Conservation (phyloP, 1,140 invertebrate species). For the Rhyzopertha dominica region DNA sequence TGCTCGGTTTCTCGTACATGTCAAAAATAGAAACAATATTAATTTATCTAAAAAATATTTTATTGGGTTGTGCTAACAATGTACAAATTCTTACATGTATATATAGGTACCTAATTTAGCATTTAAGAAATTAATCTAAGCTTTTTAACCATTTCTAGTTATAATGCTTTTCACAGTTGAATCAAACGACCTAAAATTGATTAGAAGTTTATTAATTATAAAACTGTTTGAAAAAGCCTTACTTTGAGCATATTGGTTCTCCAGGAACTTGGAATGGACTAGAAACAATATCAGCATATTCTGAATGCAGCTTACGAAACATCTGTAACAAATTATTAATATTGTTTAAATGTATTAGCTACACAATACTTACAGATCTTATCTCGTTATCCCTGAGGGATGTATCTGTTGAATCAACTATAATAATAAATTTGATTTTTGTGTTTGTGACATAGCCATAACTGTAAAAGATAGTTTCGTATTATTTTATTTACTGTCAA, state of each 20-base stretch:
- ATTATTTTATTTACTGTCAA: conserved; percentile 2
- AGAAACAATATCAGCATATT: conserved; percentile 88
- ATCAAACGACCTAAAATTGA: conserved; percentile 57
- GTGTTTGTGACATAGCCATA: conserved; percentile 99
- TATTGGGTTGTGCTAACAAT: no score
- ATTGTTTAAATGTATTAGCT: conserved; percentile 13
- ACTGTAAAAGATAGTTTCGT: conserved; percentile 51
- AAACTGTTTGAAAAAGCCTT: conserved; percentile 40
- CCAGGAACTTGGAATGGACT: conserved; percentile 94
- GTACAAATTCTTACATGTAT: no score
- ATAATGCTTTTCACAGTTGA: conserved; percentile 58
- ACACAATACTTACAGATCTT: conserved; percentile 62
- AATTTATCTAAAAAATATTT: no score
- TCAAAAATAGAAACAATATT: no score
- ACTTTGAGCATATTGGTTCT: conserved; percentile 76
- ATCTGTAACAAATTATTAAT: conserved; percentile 55
- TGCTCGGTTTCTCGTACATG: no score
- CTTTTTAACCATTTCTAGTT: conserved; percentile 47
- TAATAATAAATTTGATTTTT: conserved; percentile 90
- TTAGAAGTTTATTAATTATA: conserved; percentile 18
- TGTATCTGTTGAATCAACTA: conserved; percentile 86
- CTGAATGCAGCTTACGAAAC: conserved; percentile 82
- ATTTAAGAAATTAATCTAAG: no score
- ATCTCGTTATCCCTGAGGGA: conserved; percentile 91
- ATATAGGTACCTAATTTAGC: no score